These are phyloP conservation scores for Helicoverpa armigera DNA, from an alignment of 1,140 invertebrate species.

Conservation along the genomic window DNA sequence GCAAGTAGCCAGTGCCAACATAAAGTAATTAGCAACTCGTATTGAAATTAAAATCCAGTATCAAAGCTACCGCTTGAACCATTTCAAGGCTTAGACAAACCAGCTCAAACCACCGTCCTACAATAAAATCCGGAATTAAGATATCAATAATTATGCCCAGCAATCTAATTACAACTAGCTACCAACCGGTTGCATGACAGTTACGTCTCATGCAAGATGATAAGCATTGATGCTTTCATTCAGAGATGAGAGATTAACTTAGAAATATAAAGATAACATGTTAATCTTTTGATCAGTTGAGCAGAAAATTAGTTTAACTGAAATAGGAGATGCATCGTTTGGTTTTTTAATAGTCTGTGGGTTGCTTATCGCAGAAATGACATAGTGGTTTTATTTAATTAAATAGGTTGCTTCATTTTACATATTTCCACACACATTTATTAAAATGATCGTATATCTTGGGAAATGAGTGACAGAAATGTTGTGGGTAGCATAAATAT, in stretches of 20 bases:
- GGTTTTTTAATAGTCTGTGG: not conserved
- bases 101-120: not conserved
- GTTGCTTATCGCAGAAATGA: not conserved
- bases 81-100: not conserved
- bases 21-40: not conserved
- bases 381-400: not conserved
- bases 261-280: not conserved
- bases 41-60: not conserved
- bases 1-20: too few species aligned
- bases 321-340: not conserved
- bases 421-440: too few species aligned
- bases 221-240: not conserved
- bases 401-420: not conserved
- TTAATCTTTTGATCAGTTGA: not conserved
- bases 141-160: not conserved
- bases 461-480: too few species aligned
- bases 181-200: not conserved
- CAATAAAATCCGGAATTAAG: conserved; percentile 1
- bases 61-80: not conserved
- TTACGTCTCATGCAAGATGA: not conserved
- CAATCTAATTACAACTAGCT: not conserved
- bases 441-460: too few species aligned
- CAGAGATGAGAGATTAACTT: conserved; percentile 3
- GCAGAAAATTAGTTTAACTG: not conserved
- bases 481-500: too few species aligned